A percentile compares a stretch with the other conserved stretches of the same genome.
Evolutionary conservation across 1,140 invertebrate species (phyloP).

Genomic region (Aphelinus certus): DNA sequence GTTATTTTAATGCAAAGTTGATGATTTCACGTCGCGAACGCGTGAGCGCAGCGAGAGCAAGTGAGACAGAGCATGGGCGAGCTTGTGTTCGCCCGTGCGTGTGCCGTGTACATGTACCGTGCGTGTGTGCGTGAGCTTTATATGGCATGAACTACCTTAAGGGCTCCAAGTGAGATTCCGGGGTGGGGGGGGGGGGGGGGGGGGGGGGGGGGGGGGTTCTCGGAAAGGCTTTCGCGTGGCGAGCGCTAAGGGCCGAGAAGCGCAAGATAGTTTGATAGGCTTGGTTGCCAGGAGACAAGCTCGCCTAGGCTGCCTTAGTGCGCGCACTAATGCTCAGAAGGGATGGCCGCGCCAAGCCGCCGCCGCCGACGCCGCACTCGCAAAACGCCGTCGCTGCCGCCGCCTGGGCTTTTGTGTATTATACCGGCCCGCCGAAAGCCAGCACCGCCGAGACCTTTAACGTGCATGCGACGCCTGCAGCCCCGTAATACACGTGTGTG

Average conservation of each 20-base stretch:
- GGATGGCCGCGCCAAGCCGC: slow-evolving; percentile 33
- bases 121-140: too few relatives aligned
- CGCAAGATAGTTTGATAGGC: slow-evolving; percentile 67
- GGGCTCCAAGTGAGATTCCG: slow-evolving; percentile 58
- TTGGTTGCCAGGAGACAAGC: slow-evolving; percentile 63
- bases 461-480: too few relatives aligned
- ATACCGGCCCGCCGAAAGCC: not conserved
- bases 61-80: too few relatives aligned
- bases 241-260: slow-evolving; percentile 20
- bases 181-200: not conserved
- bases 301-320: slow-evolving; percentile 52
- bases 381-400: not conserved
- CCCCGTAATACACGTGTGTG: too few relatives aligned
- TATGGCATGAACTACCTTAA: too few relatives aligned
- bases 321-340: slow-evolving; percentile 56
- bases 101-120: too few relatives aligned
- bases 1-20: too few relatives aligned
- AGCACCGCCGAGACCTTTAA: too few relatives aligned
- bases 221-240: slow-evolving; percentile 5
- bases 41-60: too few relatives aligned
- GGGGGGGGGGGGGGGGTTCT: slow-evolving; percentile 50
- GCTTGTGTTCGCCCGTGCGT: too few relatives aligned
- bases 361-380: not conserved
- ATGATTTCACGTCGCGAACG: too few relatives aligned
- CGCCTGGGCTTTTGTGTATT: not conserved